phyloP scores from a whole-genome alignment of 2,888 invertebrate genomes.

The Caenorhabditis sp. region DNA sequence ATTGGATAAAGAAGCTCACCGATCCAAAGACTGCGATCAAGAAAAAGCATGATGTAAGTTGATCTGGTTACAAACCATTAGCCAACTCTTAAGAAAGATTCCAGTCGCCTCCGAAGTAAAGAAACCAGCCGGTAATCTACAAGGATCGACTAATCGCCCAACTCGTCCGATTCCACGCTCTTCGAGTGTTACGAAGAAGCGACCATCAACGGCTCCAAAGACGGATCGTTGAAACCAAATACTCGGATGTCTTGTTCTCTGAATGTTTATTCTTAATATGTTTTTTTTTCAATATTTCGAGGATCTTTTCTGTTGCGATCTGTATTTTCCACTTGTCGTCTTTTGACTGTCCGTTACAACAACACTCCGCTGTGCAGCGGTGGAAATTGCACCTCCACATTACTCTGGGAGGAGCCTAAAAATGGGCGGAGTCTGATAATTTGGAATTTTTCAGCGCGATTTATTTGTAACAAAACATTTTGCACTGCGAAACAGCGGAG shows the following conservation, averaged over 20 bases:
- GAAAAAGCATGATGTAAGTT: constrained; percentile 52
- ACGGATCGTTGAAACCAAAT: background rate
- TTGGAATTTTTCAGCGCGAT: too few relatives aligned
- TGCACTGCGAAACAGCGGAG: too few relatives aligned
- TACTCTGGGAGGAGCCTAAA: too few relatives aligned
- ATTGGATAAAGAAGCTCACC: constrained; percentile 59
- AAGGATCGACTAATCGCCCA: background rate
- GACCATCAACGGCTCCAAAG: background rate
- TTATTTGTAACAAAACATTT: too few relatives aligned
- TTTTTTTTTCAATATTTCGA: background rate
- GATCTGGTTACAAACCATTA: too few relatives aligned
- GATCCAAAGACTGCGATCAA: constrained; percentile 47
- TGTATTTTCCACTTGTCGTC: too few relatives aligned
- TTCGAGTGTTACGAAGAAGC: background rate
- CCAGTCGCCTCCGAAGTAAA: constrained; percentile 23
- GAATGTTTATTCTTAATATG: background rate
- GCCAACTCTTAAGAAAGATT: constrained; percentile 6
- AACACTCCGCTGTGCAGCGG: too few relatives aligned
- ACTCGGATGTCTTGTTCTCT: background rate
- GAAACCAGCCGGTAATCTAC: background rate
- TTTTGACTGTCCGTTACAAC: too few relatives aligned
- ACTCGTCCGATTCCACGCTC: background rate
- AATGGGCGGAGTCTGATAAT: too few relatives aligned
- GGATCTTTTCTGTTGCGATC: too few relatives aligned
- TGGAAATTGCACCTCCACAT: too few relatives aligned